phyloP scores from a whole-genome alignment of 2,113 vertebrate genomes.

The Rhineura floridana region DNA sequence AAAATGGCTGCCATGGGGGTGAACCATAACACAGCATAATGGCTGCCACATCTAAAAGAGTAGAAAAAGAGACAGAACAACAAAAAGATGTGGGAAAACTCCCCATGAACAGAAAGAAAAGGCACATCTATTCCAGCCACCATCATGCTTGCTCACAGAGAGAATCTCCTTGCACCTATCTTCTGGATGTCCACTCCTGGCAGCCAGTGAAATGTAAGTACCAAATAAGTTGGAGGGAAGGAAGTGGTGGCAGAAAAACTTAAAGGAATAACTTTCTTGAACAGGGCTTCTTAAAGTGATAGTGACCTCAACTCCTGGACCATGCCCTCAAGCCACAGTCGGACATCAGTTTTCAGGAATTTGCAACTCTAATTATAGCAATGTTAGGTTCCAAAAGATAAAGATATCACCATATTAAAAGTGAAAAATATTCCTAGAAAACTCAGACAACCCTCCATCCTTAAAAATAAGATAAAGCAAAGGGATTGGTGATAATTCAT shows the following conservation, averaged over 20 bases:
- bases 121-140: too few species aligned
- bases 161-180: too few species aligned
- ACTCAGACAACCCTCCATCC: not conserved
- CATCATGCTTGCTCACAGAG: too few species aligned
- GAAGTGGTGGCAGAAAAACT: not conserved
- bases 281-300: not conserved
- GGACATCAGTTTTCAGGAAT: not conserved
- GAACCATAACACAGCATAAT: too few species aligned
- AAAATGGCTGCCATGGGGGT: too few species aligned
- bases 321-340: not conserved
- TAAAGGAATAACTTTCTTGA: not conserved
- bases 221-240: not conserved
- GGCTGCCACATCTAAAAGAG: too few species aligned
- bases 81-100: too few species aligned
- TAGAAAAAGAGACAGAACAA: too few species aligned
- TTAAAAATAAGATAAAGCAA: not conserved
- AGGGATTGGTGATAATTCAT: rapidly evolving
- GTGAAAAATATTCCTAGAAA: not conserved
- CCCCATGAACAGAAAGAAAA: too few species aligned
- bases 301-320: not conserved
- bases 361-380: not conserved
- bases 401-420: too few species aligned
- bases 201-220: too few species aligned
- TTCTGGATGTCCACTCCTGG: too few species aligned
- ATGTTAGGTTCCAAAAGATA: not conserved